phyloP scores from a whole-genome alignment of 2,797 vertebrate species.

The Podarcis lilfordi region DNA sequence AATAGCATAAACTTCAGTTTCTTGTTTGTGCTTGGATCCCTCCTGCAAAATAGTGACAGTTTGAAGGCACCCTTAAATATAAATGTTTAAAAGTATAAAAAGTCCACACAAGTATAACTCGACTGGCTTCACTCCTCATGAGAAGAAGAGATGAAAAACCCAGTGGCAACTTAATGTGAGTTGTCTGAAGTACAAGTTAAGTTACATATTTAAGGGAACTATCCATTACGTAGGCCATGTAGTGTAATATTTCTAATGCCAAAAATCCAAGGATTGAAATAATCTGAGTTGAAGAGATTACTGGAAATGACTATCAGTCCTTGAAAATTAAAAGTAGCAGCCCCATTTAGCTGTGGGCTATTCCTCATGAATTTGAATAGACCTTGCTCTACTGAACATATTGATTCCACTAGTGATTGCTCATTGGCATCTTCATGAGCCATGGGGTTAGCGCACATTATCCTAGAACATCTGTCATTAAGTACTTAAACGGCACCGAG shows the following conservation, averaged over 20 bases:
- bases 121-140: neutral
- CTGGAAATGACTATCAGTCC: neutral
- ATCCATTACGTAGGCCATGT: neutral
- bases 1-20: too few species aligned
- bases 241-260: neutral
- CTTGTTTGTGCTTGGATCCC: too few species aligned
- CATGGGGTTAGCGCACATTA: slow-evolving; percentile 58
- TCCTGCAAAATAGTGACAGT: too few species aligned
- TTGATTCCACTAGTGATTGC: slow-evolving; percentile 3
- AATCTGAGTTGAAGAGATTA: neutral
- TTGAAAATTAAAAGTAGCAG: slow-evolving; percentile 31
- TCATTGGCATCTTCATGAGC: slow-evolving; percentile 43
- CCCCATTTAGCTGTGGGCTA: slow-evolving; percentile 8
- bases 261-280: slow-evolving; percentile 15
- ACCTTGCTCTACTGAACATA: neutral
- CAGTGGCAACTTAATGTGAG: neutral
- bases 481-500: slow-evolving; percentile 54
- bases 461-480: slow-evolving; percentile 57
- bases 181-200: neutral
- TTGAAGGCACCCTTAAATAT: neutral
- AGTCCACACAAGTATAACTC: neutral
- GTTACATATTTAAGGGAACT: neutral
- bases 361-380: slow-evolving; percentile 30
- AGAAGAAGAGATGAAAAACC: neutral
- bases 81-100: neutral